A percentile compares a stretch with the other conserved stretches of the same genome.
Conservation (phyloP, 2,113 vertebrate genomes). For the Thomomys bottae region DNA sequence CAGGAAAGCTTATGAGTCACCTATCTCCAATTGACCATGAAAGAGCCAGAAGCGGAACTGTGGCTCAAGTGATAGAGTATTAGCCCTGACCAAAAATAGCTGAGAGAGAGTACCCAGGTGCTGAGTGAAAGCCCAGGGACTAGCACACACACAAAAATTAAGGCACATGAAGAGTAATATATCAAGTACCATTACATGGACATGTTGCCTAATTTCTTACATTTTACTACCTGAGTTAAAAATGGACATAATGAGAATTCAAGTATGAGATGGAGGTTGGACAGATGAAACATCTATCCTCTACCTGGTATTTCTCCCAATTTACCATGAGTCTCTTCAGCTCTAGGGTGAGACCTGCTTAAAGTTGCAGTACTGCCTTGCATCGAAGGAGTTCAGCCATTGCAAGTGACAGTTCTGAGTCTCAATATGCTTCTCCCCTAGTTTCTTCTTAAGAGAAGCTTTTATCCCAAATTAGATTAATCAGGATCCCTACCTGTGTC, state of each 20-base stretch:
- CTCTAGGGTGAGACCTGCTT: background rate
- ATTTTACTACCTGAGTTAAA: background rate
- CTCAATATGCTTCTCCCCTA: background rate
- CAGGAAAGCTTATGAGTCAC: too few relatives aligned
- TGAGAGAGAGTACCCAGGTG: too few relatives aligned
- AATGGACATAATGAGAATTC: background rate
- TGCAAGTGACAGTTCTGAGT: background rate
- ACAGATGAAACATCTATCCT: background rate
- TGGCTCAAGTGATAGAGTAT: too few relatives aligned
- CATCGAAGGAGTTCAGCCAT: too few relatives aligned
- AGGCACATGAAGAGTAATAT: background rate
- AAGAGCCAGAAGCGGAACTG: too few relatives aligned
- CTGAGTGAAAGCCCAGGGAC: too few relatives aligned
- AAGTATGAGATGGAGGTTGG: background rate
- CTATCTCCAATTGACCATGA: too few relatives aligned
- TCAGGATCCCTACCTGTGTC: background rate
- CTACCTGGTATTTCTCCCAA: background rate
- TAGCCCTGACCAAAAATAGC: too few relatives aligned
- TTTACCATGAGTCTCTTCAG: background rate
- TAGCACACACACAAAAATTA: too few relatives aligned
- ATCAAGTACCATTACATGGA: background rate
- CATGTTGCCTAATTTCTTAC: background rate
- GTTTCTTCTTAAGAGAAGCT: background rate
- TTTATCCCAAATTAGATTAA: background rate
- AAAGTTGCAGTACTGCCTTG: background rate